These are phyloP conservation scores for Varecia variegata DNA, from an alignment of 2,797 vertebrate species.

Conservation along the genomic window DNA sequence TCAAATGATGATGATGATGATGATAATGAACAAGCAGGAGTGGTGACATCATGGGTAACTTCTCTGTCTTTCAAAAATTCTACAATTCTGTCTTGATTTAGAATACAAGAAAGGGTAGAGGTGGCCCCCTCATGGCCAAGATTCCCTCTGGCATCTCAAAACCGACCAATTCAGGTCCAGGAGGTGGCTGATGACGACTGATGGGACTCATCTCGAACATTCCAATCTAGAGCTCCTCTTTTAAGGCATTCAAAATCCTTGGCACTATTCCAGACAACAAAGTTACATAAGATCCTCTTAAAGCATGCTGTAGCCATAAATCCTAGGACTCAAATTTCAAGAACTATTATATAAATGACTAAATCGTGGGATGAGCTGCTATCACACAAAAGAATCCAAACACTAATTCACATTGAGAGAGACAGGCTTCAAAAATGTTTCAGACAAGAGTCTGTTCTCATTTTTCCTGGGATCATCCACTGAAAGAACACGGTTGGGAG, in stretches of 20 bases:
- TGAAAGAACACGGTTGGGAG: neutral
- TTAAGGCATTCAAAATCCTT: neutral
- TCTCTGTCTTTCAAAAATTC: neutral
- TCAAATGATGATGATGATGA: neutral
- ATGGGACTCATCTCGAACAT: neutral
- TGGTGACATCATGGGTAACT: neutral
- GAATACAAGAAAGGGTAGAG: neutral
- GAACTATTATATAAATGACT: neutral
- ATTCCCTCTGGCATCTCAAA: neutral
- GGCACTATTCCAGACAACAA: neutral
- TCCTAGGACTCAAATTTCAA: neutral
- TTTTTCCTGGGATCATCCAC: neutral
- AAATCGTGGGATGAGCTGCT: accelerated
- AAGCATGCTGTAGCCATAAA: neutral
- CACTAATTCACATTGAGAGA: neutral
- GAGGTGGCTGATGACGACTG: neutral
- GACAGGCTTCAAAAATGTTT: neutral
- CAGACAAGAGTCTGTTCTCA: accelerated
- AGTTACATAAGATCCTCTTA: neutral
- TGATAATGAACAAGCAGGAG: neutral
- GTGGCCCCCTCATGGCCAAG: neutral
- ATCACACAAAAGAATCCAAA: neutral
- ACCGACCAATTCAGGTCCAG: neutral
- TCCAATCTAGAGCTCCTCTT: neutral
- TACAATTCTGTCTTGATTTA: neutral